Percentiles rank a stretch among this genome's conserved stretches.
These are phyloP conservation scores for Mirza zaza DNA, from an alignment of 2,113 vertebrate species.

Conservation along the genomic window DNA sequence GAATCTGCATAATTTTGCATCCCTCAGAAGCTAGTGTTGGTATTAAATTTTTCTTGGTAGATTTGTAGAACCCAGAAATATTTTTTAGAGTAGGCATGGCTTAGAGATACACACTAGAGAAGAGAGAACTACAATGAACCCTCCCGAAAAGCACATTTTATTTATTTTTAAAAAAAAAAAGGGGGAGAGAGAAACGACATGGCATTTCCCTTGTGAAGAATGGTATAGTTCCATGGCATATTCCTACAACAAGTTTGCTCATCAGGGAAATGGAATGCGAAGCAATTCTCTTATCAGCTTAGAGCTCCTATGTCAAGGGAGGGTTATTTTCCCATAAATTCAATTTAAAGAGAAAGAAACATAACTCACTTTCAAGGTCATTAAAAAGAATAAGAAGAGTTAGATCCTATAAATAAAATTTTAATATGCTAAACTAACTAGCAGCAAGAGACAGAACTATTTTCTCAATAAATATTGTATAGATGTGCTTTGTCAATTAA, in stretches of 20 bases:
- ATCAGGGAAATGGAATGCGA: constrained; percentile 41
- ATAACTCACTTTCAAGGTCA: constrained; percentile 65
- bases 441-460: constrained; percentile 52
- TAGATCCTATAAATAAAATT: constrained; percentile 60
- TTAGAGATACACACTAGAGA: not conserved
- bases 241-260: constrained; percentile 4
- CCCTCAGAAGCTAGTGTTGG: not conserved
- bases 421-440: constrained; percentile 69
- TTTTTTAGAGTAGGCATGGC: not conserved
- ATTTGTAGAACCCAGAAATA: not conserved
- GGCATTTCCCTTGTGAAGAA: constrained; percentile 21
- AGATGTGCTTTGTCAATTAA: constrained; percentile 74
- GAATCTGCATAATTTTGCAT: constrained; percentile 6
- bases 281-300: constrained; percentile 33
- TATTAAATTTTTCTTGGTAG: not conserved
- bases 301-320: constrained; percentile 53
- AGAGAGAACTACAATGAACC: not conserved
- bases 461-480: constrained; percentile 77
- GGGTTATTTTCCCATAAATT: constrained; percentile 62
- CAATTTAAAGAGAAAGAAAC: constrained; percentile 58
- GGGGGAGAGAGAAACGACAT: not conserved
- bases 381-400: constrained; percentile 46
- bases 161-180: not conserved
- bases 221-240: not conserved
- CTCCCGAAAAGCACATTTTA: constrained; percentile 24